Conservation (phyloP, 2,797 vertebrate genomes). For the Lepus townsendii region DNA sequence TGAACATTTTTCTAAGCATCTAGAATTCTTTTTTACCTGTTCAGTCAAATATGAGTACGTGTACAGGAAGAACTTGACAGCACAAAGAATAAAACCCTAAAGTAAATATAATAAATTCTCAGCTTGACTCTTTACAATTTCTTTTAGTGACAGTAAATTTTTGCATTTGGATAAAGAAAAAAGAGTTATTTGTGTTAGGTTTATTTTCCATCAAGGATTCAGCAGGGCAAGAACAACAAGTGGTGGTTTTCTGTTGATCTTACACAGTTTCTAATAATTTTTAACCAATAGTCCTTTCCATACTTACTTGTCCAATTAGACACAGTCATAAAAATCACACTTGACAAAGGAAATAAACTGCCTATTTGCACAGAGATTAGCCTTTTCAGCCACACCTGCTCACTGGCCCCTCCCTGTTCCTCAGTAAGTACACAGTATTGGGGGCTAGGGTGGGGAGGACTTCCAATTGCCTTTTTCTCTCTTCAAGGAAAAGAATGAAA, state of each 20-base stretch:
- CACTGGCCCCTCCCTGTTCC: not conserved
- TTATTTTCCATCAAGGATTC: slow-evolving; percentile 43
- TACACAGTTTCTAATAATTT: not conserved
- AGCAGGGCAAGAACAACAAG: not conserved
- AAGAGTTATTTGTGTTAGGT: not conserved
- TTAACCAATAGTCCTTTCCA: not conserved
- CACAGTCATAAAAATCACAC: not conserved
- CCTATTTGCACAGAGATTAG: not conserved
- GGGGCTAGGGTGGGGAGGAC: not conserved
- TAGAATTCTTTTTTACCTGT: slow-evolving; percentile 6
- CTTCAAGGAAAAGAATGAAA: not conserved
- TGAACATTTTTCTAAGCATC: not conserved
- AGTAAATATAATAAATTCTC: slow-evolving; percentile 2
- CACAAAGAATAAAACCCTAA: not conserved
- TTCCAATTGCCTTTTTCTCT: slow-evolving; percentile 34
- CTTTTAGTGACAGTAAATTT: not conserved
- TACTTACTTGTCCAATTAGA: not conserved
- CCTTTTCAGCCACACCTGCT: not conserved
- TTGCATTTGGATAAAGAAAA: slow-evolving; percentile 13
- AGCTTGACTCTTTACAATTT: not conserved
- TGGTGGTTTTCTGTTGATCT: slow-evolving; percentile 3
- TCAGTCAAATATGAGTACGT: not conserved
- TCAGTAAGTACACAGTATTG: not conserved
- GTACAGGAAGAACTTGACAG: not conserved
- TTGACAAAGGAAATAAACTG: not conserved